Evolutionary conservation across 1,140 invertebrate species (phyloP), one percentile per base, ranked within the genome.

Genomic region (Nasonia longicornis): DNA sequence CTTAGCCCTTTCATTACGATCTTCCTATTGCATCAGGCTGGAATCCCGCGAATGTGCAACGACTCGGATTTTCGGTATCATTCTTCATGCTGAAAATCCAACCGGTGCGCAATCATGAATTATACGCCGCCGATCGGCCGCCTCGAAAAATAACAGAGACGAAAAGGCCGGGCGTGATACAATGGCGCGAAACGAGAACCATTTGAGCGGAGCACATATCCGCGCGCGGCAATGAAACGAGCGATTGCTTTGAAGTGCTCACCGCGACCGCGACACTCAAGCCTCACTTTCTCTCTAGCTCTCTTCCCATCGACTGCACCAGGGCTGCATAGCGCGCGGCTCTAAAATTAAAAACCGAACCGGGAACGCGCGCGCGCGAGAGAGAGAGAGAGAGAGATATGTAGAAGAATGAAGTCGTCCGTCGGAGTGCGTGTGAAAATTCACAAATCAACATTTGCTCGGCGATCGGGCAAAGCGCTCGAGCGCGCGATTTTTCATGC

Each of bases 391-490:
- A 31, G 31, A 35, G 31, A 35, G 31, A 35, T n/a, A 58, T 58
- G n/a, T 6, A 20, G 14, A 20, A 26, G 52, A 75, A 75, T 75
- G 26, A 63, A 75, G 29, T 3, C 26, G 48, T 8, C 14, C 66
- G 58, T 58, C 35, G 64, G 42, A 67, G 64, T 45, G 42, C 48
- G 70, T 72, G 52, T 14, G 77, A 63, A 79, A 79, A 72, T 63
- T 58, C 29, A 38, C 77, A 72, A 79, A 79, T 72, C 77, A 79
- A 79, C 67, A 72, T 63, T 79, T 71, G 48, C 35, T 72, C 22
- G 38, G 16, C 38, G 58, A 77, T 45, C 58, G 58, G 35, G 31
- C 26, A 45, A 38, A 73, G 20, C 42, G 75, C 6, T 42, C 52
- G 75, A 58, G 20, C 52, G 52, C 4, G 58, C 20, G 52, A 76